Evolutionary conservation across 1,140 invertebrate genomes (phyloP), one percentile per base, ranked within the genome.

Genomic region (Aphis gossypii): DNA sequence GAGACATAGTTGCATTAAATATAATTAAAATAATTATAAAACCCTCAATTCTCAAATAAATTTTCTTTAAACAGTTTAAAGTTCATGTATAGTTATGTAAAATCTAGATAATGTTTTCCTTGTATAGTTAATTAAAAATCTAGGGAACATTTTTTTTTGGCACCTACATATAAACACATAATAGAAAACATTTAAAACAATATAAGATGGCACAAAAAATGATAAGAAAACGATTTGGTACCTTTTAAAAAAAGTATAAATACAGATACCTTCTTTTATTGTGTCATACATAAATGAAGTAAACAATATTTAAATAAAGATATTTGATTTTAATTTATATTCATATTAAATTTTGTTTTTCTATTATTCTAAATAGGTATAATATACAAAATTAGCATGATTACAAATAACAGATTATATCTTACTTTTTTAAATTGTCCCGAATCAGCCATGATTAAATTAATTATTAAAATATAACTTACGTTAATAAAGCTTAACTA

Each of bases 351-450:
- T n/a, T 18, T n/a, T 76, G 14, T n/a, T n/a, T n/a, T 68, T n/a
- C 4, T 5, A 68, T n/a, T 68, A 68, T n/a, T n/a, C 9, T 68
- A 68, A 68, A 68, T n/a, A 30, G 2, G 3, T 60, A 60, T 14
- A 18, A n/a, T 18, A 76, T 18, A 76, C 14, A 76, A n/a, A 20
- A 76, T 11, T 68, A 68, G 11, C 14, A n/a, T 14, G 2, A n/a
- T n/a, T n/a, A 68, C 3, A n/a, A 11, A 48, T 21, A 5, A 89
- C 6, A 21, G 1, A 89, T 89, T 41, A 5, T 35, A 51, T 82
- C 44, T 82, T 83, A 92, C 90, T 46, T 92, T 92, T 92, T 92
- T 92, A 92, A 92, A 92, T 83, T 92, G 90, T 83, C 90, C 90
- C 51, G 90, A 92, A 51, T 92, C 90, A 92, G 90, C 68, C 90